A percentile compares a stretch with the other conserved stretches of the same genome.
phyloP scores from a whole-genome alignment of 2,797 vertebrate genomes.

The Furcifer pardalis region DNA sequence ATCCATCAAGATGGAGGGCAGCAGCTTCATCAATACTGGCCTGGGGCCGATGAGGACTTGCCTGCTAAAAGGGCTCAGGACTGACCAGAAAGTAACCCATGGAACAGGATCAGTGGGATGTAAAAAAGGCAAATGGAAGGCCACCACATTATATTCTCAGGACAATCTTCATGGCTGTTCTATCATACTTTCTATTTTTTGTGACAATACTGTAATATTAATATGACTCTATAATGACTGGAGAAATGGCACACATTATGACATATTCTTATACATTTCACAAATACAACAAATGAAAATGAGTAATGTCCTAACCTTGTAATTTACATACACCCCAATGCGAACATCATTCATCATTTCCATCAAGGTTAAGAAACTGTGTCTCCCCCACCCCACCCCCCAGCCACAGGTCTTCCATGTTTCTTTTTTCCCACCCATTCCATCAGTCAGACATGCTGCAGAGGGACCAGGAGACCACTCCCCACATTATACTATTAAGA shows the following conservation, averaged over 20 bases:
- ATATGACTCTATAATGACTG: neutral
- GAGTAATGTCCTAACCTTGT: neutral
- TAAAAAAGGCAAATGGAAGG: no score
- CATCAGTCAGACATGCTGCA: neutral
- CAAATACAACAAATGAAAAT: neutral
- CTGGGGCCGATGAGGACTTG: no score
- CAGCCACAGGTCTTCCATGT: neutral
- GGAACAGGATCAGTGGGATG: no score
- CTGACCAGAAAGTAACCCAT: no score
- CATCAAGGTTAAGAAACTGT: neutral
- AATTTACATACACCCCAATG: neutral
- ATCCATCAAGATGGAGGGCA: no score
- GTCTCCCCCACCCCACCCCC: neutral
- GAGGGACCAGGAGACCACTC: slow-evolving; percentile 25
- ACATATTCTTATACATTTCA: neutral
- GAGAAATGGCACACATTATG: no score
- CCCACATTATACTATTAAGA: slow-evolving; percentile 31
- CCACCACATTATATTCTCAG: no score
- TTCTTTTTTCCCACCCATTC: slow-evolving; percentile 6
- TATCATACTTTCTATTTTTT: no score
- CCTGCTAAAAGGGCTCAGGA: no score
- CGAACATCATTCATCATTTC: neutral
- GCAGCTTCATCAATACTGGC: no score
- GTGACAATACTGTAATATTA: neutral
- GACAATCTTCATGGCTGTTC: no score